Evolutionary conservation across 1,140 invertebrate genomes (phyloP).

Genomic region (Zophobas morio): DNA sequence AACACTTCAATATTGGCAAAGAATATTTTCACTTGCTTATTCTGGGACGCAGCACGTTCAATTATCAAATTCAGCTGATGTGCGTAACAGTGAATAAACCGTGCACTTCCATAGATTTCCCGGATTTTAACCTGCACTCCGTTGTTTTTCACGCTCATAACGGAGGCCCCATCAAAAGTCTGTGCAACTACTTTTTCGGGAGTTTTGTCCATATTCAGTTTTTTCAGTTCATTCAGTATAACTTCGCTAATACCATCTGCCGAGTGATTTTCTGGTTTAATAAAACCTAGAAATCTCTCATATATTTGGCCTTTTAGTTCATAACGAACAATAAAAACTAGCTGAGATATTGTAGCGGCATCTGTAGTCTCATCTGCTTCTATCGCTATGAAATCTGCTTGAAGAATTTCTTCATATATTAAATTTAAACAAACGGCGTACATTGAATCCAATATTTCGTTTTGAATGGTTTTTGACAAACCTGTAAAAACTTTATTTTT

Average conservation of each 20-base stretch:
- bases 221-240: neutral
- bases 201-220: constrained; percentile 5
- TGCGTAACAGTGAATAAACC: constrained; percentile 48
- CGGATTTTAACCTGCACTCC: constrained; percentile 15
- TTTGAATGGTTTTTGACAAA: too few relatives aligned
- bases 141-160: constrained; percentile 19
- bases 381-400: constrained; percentile 9
- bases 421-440: too few relatives aligned
- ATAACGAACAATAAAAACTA: constrained; percentile 17
- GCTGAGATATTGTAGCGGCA: too few relatives aligned
- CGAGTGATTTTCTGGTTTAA: neutral
- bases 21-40: constrained; percentile 28
- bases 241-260: constrained; percentile 4
- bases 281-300: constrained; percentile 1
- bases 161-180: constrained; percentile 42
- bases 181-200: constrained; percentile 43
- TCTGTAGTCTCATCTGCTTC: constrained; percentile 2
- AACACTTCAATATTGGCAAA: constrained; percentile 2
- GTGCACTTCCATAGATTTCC: neutral
- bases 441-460: too few relatives aligned
- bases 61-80: constrained; percentile 58
- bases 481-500: too few relatives aligned
- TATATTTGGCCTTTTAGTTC: constrained; percentile 8
- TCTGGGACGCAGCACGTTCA: constrained; percentile 15
- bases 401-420: too few relatives aligned